Evolutionary conservation across 1,140 invertebrate species (phyloP), one percentile per base, ranked within the genome.

Genomic region (Vanessa tameamea): DNA sequence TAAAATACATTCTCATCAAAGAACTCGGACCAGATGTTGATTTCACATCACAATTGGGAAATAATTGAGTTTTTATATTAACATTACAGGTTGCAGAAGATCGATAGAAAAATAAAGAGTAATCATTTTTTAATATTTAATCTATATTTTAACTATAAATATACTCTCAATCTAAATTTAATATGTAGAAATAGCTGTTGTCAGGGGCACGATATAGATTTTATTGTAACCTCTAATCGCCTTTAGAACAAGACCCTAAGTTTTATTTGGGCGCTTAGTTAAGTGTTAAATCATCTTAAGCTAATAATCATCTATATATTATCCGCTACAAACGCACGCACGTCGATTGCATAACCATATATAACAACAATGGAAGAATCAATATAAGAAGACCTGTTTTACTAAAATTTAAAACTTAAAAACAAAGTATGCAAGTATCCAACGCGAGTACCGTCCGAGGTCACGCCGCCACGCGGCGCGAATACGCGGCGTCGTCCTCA

Each of bases 301-400:
- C 11, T 26, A 26, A 23, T 20, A 57, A 59, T 61, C 16, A 43
- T 47, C 14, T 55, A 47, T 59, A 59, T 69, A 14, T 47, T 59
- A 14, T 48, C 15, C 53, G 20, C 14, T 20, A 3, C n/a, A 9
- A 55, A 59, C 37, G 20, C 16, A 63, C 43, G 26, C 5, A 59
- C 55, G 67, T 43, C 20, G 53, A 12, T 14, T n/a, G 6, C 53
- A 14, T 12, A 57, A 23, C 23, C 16, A 26, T 14, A 20, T 47
- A 50, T 63, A 86, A 86, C 80, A 87, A 88, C 82, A 89, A 88
- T 90, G 89, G 89, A 91, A 91, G 88, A 90, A 79, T 84, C 51
- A 61, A 59, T 80, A 77, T 85, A 66, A 87, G 87, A 91, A 89
- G 86, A 82, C 83, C 84, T n/a, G 14, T 61, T 61, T 61, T 61